Evolutionary conservation across 30 jellyfish, hydroid and myxozoan genomes (phyloP), one percentile per base, ranked within the genome.

Genomic region (Turritopsis dohrnii): DNA sequence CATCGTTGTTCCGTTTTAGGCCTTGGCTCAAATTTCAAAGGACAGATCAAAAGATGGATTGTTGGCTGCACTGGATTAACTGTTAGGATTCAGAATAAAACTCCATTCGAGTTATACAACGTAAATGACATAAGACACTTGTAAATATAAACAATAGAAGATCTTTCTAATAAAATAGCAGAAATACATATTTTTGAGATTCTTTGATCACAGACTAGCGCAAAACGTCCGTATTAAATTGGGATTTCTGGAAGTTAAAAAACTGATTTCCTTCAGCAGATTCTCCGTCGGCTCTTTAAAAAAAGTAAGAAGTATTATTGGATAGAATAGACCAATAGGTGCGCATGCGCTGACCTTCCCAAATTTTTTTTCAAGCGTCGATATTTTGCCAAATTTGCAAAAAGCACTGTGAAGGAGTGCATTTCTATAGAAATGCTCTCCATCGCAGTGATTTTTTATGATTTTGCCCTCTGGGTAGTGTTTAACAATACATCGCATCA

Each of bases 1-100:
- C 18, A 24, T 53, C 26, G 27, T 25, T 29, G 19, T 52, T 54
- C 27, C 71, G 0, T 53, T 83, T 72, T 80, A 87, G 95, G 85
- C 97, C 16, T 84, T 92, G 24, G 96, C 97, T 60, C 91, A 87
- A 27, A 26, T 92, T 66, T 96, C 97, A 31, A 92, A 84, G 79
- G 76, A 81, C 23, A 80, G 96, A 29, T 54, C 79, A 16, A 79
- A 76, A 84, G 97, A 92, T 84, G 97, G 97, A 21, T 79, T 92
- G 4, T 71, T 92, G 60, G 97, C 97, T 66, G 97, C 96, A 29
- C 87, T 92, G 84, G 90, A 87, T 71, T 87, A 19, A 60, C 73
- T 23, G 73, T n/a, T n/a, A n/a, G n/a, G n/a, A n/a, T n/a, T n/a
- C n/a, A n/a, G n/a, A n/a, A n/a, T n/a, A n/a, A n/a, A n/a, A n/a